Percentiles rank a stretch among this genome's conserved stretches.
These are phyloP conservation scores for Nebria ingens DNA, from an alignment of 1,140 invertebrate genomes.

Conservation along the genomic window DNA sequence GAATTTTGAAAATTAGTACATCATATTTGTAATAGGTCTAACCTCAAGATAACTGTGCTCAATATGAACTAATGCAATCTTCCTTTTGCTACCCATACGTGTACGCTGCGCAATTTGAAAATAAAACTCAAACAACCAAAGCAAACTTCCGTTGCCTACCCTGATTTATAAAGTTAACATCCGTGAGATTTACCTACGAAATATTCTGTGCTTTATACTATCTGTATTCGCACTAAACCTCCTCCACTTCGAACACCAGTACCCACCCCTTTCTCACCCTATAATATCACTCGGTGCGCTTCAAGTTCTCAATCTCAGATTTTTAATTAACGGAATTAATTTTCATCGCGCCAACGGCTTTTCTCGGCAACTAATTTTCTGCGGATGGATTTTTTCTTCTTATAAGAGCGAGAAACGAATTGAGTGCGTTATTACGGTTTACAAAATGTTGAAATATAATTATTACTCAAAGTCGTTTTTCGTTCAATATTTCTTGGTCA, in stretches of 20 bases:
- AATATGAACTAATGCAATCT: too few species aligned
- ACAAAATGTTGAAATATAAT: not conserved
- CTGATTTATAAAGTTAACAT: conserved; percentile 6
- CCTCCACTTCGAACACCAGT: not conserved
- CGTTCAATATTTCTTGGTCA: too few species aligned
- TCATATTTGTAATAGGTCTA: too few species aligned
- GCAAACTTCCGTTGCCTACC: not conserved
- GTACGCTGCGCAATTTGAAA: not conserved
- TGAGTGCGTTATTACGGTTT: not conserved
- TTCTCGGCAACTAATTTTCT: not conserved
- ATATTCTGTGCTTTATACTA: not conserved
- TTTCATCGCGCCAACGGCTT: conserved; percentile 2
- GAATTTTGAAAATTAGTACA: too few species aligned
- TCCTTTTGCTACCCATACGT: too few species aligned
- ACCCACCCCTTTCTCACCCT: not conserved
- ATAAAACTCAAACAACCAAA: not conserved
- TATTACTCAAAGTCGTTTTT: too few species aligned
- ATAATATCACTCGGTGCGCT: too few species aligned
- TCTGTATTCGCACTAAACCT: not conserved
- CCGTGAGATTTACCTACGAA: not conserved
- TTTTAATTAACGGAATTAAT: conserved; percentile 10
- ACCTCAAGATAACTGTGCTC: too few species aligned
- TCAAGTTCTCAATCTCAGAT: not conserved
- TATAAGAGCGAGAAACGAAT: too few species aligned
- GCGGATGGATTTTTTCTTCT: conserved; percentile 6